These are phyloP conservation scores for Philereme transversata DNA, from an alignment of 2,888 invertebrate genomes.

Conservation along the genomic window DNA sequence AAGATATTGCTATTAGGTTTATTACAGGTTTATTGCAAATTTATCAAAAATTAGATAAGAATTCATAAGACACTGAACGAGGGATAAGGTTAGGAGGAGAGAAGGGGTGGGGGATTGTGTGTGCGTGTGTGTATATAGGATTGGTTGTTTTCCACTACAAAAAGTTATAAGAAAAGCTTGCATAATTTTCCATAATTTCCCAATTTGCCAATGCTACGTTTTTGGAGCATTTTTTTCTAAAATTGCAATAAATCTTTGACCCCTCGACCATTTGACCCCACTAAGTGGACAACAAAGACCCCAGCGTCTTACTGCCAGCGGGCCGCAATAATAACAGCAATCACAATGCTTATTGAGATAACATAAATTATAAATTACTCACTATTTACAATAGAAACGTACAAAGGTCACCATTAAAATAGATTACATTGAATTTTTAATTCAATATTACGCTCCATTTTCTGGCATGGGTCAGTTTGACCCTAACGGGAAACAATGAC, in stretches of 20 bases:
- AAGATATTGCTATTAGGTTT: too few species aligned
- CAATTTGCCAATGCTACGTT: too few species aligned
- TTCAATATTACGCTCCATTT: constrained; percentile 32
- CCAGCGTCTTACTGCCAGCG: constrained; percentile 72
- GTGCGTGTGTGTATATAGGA: too few species aligned
- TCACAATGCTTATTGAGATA: constrained; percentile 75
- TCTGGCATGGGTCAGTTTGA: constrained; percentile 27
- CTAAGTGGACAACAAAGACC: constrained; percentile 54
- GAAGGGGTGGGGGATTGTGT: too few species aligned
- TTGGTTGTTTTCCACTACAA: too few species aligned
- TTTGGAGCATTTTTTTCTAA: constrained; percentile 45
- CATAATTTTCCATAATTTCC: too few species aligned
- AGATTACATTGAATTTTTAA: constrained; percentile 31
- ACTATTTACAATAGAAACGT: constrained; percentile 35
- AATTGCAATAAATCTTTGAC: constrained; percentile 73
- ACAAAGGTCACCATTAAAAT: constrained; percentile 42
- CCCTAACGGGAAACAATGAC: constrained; percentile 21
- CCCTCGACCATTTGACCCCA: constrained; percentile 78
- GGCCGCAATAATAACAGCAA: constrained; percentile 76
- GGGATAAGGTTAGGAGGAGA: too few species aligned
- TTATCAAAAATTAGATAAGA: too few species aligned
- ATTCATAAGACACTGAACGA: too few species aligned
- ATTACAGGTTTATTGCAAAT: too few species aligned
- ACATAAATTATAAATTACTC: constrained; percentile 77
- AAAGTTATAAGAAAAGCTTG: too few species aligned